Base-by-base conservation (phyloP, 2,888 invertebrate species). In the Crossocerus cetratus region DNA sequence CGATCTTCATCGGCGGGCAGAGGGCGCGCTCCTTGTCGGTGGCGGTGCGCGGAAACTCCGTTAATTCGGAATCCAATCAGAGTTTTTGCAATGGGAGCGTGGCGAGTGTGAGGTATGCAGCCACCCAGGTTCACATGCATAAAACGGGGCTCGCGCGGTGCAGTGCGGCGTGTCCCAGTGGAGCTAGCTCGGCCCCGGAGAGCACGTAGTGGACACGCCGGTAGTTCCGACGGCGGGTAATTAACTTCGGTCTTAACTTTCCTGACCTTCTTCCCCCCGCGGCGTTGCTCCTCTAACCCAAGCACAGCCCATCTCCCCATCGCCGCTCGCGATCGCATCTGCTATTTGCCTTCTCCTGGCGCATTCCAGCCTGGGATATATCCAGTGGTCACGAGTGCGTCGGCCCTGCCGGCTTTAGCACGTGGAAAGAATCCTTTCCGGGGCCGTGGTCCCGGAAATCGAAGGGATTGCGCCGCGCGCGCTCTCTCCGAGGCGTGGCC, bases 401-500 rank as follows among this genome's bases (percentile, higher is more conserved):
- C 81, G 73, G 78, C 73, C 77, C 43, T 65, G 32, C 32, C 32
- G 44, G 64, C 72, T 64, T 55, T 65, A 60, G 63, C 74, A 75
- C 72, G 72, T 66, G 68, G 68, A 68, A 71, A 72, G 66, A 79
- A 71, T 77, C 71, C 69, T 79, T 81, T 81, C 81, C 81, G 82
- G 81, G 81, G 79, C 81, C 81, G 79, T 79, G 81, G 81, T 77
- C 81, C 82, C 82, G 81, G 81, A 81, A 81, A 81, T 74, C 79
- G 70, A 67, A 70, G 61, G 64, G 58, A 77, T 79, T 65, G 78
- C 72, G 68, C 79, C 59, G 63, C 62, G 32, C 8, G 32, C 32
- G 5, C 32, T 4, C 32, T 32, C 32, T 59, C 63, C 78, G 61
- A 76, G 81, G 81, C 81, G 81, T 81, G 81, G 81, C 74, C 77